These are phyloP conservation scores for Geophilus truncorum DNA, from an alignment of 2,888 invertebrate species.

Conservation along the genomic window DNA sequence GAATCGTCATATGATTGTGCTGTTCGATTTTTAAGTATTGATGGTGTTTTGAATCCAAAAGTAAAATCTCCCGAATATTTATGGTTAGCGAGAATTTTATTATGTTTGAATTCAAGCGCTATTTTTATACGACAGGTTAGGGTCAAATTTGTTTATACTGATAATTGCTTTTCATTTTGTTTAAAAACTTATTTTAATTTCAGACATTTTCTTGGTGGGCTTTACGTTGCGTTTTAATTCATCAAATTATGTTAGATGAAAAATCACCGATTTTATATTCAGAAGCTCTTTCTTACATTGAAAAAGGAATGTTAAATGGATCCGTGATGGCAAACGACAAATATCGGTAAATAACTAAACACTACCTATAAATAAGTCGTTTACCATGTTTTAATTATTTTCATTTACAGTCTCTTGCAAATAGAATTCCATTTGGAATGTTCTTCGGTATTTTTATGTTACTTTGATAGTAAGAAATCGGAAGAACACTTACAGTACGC, in stretches of 20 bases:
- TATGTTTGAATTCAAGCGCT: not conserved
- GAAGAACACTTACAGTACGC: slow-evolving; percentile 63
- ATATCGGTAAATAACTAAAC: slow-evolving; percentile 6
- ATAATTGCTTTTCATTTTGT: not conserved
- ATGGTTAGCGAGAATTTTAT: slow-evolving; percentile 33
- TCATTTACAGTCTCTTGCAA: slow-evolving; percentile 39
- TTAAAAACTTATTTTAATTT: slow-evolving; percentile 34
- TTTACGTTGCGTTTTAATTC: slow-evolving; percentile 64
- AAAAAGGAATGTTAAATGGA: slow-evolving; percentile 27
- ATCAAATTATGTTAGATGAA: slow-evolving; percentile 73
- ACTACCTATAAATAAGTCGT: too few relatives aligned
- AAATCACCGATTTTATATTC: slow-evolving; percentile 54
- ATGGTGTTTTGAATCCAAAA: not conserved
- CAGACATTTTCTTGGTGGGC: slow-evolving; percentile 64
- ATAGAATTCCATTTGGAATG: slow-evolving; percentile 57
- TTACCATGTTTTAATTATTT: too few relatives aligned
- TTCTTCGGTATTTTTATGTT: slow-evolving; percentile 65
- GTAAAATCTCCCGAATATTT: slow-evolving; percentile 31
- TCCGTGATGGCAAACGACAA: slow-evolving; percentile 23
- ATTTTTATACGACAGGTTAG: not conserved
- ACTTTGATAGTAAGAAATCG: slow-evolving; percentile 65
- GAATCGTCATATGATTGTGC: not conserved
- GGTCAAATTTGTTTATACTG: not conserved
- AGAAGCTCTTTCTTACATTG: slow-evolving; percentile 41
- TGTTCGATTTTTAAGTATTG: not conserved